Evolutionary conservation across 2,888 invertebrate genomes (phyloP), one percentile per base, ranked within the genome.

Genomic region (Masnerella sp.): DNA sequence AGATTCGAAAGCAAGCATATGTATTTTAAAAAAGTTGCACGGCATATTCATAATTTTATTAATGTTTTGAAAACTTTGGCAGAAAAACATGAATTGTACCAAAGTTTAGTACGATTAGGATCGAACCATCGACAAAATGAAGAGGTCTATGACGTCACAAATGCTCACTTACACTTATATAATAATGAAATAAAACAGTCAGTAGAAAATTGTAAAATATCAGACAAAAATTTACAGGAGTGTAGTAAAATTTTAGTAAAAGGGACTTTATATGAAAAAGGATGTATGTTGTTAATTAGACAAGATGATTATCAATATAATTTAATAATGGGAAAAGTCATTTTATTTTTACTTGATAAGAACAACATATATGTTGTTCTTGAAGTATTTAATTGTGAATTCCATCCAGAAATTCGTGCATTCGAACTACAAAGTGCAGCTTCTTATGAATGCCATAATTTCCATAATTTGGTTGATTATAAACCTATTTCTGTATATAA

Each of bases 1-100:
- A 11, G 74, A 7, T 81, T 80, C 56, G 80, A 81, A 62, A 78
- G 77, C 32, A 80, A 81, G 51, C 79, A 81, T 52, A 40, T 69
- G 5, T 80, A 64, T 73, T 79, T 79, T 30, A 80, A 80, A 68
- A 62, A 59, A 71, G 40, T 49, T 5, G 45, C 61, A 8, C 11
- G 56, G 30, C 12, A 11, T 20, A 5, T 61, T 1, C 59, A 40
- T 4, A 54, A 56, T 17, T 65, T 45, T 28, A 38, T n/a, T 12
- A 65, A 65, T 38, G 47, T 65, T 1, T 22, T 34, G 3, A 32
- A 34, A 45, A 15, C 30, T 15, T 18, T 65, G 3, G 9, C 20
- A 4, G 47, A 22, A 20, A 65, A 65, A 25, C 65, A 65, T 34
- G 65, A 65, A n/a, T 8, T 71, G 7, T 38, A 17, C 8, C 76